Conservation (phyloP, 2,888 invertebrate genomes). For the Hydrotaea diabolus region DNA sequence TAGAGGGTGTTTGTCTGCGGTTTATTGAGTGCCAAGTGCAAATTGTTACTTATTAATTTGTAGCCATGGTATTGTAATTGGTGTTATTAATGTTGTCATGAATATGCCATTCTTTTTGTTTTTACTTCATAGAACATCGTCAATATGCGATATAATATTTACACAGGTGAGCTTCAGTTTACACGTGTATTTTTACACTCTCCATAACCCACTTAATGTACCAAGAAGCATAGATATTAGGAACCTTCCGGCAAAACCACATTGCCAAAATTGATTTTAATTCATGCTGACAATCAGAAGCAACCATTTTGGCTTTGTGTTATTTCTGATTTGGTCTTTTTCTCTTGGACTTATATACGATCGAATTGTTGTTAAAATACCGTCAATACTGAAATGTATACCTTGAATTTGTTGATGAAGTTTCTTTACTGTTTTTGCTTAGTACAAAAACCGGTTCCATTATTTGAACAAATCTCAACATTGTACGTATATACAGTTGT, state of each 20-base stretch:
- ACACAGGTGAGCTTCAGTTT: conserved; percentile 37
- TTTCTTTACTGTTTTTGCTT: conserved; percentile 33
- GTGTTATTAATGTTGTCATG: background rate
- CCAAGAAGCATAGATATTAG: too few species aligned
- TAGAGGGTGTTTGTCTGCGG: conserved; percentile 34
- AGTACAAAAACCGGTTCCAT: conserved; percentile 52
- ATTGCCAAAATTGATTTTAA: conserved; percentile 34
- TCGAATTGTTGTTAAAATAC: conserved; percentile 38
- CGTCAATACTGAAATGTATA: conserved; percentile 59
- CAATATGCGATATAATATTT: conserved; percentile 11
- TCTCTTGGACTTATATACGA: conserved; percentile 12
- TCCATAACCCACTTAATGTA: background rate
- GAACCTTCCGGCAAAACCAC: background rate
- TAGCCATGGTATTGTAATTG: conserved; percentile 38
- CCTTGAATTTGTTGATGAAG: conserved; percentile 40
- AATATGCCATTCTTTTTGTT: background rate
- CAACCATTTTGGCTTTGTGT: conserved; percentile 43
- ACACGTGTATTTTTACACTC: background rate
- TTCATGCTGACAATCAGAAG: conserved; percentile 58
- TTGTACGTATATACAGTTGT: conserved; percentile 13
- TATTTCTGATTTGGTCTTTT: background rate
- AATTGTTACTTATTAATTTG: conserved; percentile 18
- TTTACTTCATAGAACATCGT: background rate
- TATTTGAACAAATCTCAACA: conserved; percentile 46
- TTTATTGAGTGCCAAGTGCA: conserved; percentile 17